Evolutionary conservation across 2,888 invertebrate species (phyloP).

Genomic region (Hypena proboscidalis): DNA sequence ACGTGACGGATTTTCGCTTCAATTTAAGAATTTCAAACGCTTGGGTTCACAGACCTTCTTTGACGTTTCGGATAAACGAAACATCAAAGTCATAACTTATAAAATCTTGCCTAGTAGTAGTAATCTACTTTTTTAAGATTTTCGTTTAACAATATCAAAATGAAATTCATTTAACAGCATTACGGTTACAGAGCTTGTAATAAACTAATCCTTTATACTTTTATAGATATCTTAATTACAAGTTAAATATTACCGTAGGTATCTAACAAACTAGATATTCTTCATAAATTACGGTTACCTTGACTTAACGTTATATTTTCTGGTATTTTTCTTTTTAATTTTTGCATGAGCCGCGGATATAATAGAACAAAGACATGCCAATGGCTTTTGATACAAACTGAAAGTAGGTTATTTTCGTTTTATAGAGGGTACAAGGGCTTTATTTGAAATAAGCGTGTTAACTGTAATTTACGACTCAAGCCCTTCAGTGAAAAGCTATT

Average conservation of each 20-base stretch:
- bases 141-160: no score
- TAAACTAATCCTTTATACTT: no score
- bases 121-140: no score
- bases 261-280: no score
- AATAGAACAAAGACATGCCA: constrained; percentile 21
- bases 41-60: no score
- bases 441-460: constrained; percentile 47
- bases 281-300: background rate
- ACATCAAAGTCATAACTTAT: no score
- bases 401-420: constrained; percentile 39
- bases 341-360: constrained; percentile 4
- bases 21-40: background rate
- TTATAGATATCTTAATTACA: no score
- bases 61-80: no score
- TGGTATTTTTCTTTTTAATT: constrained; percentile 4
- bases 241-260: no score
- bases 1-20: background rate
- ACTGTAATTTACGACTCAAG: constrained; percentile 51
- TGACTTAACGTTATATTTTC: background rate
- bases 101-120: no score
- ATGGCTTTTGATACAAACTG: constrained; percentile 24
- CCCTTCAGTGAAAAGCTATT: constrained; percentile 49
- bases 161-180: no score
- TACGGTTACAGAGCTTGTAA: no score
- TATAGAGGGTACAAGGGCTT: constrained; percentile 39